Conservation (phyloP, 2,888 invertebrate genomes). For the Girardia tigrina region DNA sequence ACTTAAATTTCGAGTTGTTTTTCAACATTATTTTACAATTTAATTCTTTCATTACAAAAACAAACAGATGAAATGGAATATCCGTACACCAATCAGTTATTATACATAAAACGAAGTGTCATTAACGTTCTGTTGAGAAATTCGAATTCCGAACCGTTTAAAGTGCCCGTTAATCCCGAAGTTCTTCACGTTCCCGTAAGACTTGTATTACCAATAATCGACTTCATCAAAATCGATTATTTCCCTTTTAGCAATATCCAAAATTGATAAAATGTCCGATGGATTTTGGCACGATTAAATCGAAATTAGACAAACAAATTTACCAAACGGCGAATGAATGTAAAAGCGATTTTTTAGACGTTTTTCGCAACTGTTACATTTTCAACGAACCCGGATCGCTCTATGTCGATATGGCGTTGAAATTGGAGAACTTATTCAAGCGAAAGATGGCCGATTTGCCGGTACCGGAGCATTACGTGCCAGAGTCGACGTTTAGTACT, state of each 20-base stretch:
- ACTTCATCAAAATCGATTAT: not conserved
- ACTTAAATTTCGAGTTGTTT: not conserved
- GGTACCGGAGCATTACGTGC: slow-evolving; percentile 5
- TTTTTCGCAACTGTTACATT: slow-evolving; percentile 93
- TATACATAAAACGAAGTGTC: not conserved
- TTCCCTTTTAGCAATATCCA: slow-evolving; percentile 69
- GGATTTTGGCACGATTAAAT: slow-evolving; percentile 92
- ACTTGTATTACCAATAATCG: too few species aligned
- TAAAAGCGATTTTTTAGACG: slow-evolving; percentile 82
- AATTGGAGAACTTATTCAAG: slow-evolving; percentile 14
- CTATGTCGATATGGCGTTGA: slow-evolving; percentile 1
- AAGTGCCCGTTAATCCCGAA: slow-evolving; percentile 1
- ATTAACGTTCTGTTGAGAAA: slow-evolving; percentile 14
- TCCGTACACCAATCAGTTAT: slow-evolving; percentile 3
- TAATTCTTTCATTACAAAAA: too few species aligned
- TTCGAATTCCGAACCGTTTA: slow-evolving; percentile 5
- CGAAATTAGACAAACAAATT: slow-evolving; percentile 80
- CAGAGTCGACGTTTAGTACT: not conserved
- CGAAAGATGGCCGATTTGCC: not conserved
- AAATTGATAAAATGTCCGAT: slow-evolving; percentile 90
- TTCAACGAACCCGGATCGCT: slow-evolving; percentile 77
- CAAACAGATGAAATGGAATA: not conserved
- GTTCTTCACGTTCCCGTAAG: not conserved
- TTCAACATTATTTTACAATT: not conserved
- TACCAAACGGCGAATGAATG: slow-evolving; percentile 88